Evolutionary conservation across 2,797 vertebrate species (phyloP).

Genomic region (Pempheris klunzingeri): DNA sequence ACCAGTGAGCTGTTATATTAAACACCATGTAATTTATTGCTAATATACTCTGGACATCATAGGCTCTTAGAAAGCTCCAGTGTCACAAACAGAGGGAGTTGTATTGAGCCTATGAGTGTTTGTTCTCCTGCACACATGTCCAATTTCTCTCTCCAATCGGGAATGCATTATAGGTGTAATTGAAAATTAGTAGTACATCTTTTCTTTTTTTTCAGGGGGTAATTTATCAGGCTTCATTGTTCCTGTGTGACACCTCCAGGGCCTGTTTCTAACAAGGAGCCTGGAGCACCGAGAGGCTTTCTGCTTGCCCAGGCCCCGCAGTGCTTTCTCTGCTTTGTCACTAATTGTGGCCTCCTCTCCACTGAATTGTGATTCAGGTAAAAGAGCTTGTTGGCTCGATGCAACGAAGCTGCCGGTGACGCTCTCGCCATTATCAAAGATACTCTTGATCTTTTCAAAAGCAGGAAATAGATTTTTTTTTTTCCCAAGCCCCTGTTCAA

Average conservation of each 20-base stretch:
- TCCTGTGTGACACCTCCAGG: conserved; percentile 95
- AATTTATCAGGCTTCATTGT: conserved; percentile 99
- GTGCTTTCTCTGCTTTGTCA: conserved; percentile 91
- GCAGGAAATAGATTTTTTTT: conserved; percentile 99
- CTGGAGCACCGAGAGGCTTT: conserved; percentile 93
- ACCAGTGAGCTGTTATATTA: conserved; percentile 63
- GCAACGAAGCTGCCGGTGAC: conserved; percentile 93
- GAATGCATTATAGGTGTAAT: conserved; percentile 99
- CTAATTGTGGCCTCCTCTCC: conserved; percentile 99
- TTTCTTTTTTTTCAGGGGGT: conserved; percentile 90
- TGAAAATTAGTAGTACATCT: conserved; percentile 99
- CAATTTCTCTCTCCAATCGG: conserved; percentile 95
- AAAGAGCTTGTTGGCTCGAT: conserved; percentile 99
- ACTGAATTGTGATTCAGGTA: conserved; percentile 98
- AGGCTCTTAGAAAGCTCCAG: conserved; percentile 54
- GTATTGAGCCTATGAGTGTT: conserved; percentile 81
- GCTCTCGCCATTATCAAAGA: conserved; percentile 99
- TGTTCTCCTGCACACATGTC: conserved; percentile 88
- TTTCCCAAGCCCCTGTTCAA: conserved; percentile 83
- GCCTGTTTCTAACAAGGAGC: conserved; percentile 96
- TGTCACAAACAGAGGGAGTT: conserved; percentile 70
- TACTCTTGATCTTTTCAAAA: conserved; percentile 99
- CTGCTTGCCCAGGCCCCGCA: conserved; percentile 86
- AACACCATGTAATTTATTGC: conserved; percentile 71
- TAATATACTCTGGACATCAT: conserved; percentile 67